These are phyloP conservation scores for Dolomedes plantarius DNA, from an alignment of 2,888 invertebrate species.

Conservation along the genomic window DNA sequence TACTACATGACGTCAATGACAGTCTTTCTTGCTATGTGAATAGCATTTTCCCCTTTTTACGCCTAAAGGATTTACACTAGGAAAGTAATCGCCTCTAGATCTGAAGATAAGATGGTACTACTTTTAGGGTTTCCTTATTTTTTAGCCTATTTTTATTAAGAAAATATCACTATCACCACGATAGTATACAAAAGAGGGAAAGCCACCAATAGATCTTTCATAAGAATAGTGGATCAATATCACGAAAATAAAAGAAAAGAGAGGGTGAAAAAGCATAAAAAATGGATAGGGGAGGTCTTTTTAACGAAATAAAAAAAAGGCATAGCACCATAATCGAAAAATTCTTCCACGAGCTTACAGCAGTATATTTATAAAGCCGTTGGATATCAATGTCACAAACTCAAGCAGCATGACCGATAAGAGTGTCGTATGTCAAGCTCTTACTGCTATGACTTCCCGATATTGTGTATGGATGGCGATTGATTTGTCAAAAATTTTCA, in stretches of 20 bases:
- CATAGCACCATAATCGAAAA: slow-evolving; percentile 38
- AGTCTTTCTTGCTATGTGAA: slow-evolving; percentile 17
- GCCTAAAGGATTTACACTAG: slow-evolving; percentile 35
- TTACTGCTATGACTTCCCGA: slow-evolving; percentile 20
- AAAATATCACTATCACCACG: not conserved
- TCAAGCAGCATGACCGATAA: slow-evolving; percentile 48
- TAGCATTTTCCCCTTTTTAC: slow-evolving; percentile 30
- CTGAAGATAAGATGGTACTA: slow-evolving; percentile 33
- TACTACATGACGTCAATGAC: too few species aligned
- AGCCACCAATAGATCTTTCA: slow-evolving; percentile 34
- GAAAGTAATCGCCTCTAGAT: slow-evolving; percentile 43
- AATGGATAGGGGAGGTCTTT: not conserved
- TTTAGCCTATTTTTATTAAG: not conserved
- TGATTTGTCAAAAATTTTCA: slow-evolving; percentile 43
- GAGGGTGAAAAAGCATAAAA: slow-evolving; percentile 1
- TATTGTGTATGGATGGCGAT: slow-evolving; percentile 21
- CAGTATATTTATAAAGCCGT: slow-evolving; percentile 47
- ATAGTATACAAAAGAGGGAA: not conserved
- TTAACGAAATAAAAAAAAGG: not conserved
- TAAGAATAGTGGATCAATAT: slow-evolving; percentile 36
- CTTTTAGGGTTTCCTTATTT: slow-evolving; percentile 22
- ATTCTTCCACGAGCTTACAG: slow-evolving; percentile 30
- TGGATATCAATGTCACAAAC: slow-evolving; percentile 47
- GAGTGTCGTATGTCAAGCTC: slow-evolving; percentile 38
- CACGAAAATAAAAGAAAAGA: not conserved